Conservation (phyloP, 2,888 invertebrate species). For the Drosophila sordidapex region DNA sequence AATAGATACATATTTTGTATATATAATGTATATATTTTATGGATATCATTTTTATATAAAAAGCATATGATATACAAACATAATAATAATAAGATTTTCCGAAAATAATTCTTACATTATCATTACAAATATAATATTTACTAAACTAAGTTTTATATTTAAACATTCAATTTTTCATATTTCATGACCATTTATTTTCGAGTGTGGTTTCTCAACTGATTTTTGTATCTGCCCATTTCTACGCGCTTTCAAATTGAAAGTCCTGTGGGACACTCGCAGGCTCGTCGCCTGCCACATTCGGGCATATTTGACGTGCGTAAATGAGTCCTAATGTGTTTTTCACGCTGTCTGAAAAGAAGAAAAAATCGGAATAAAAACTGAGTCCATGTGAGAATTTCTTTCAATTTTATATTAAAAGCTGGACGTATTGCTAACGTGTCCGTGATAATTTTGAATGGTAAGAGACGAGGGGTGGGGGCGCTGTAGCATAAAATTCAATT, state of each 20-base stretch:
- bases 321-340: conserved; percentile 79
- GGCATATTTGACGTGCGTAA: conserved; percentile 73
- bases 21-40: not conserved
- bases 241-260: conserved; percentile 63
- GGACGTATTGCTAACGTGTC: conserved; percentile 44
- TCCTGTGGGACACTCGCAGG: conserved; percentile 72
- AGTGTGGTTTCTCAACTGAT: not conserved
- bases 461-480: conserved; percentile 46
- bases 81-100: not conserved
- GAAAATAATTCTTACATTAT: not conserved
- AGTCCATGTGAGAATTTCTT: conserved; percentile 39
- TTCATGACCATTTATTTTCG: not conserved
- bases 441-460: conserved; percentile 6
- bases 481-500: conserved; percentile 83
- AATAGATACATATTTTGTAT: not conserved
- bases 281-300: conserved; percentile 22
- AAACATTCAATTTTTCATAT: not conserved
- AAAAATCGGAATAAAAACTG: conserved; percentile 9
- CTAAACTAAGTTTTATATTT: not conserved
- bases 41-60: not conserved
- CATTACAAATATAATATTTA: not conserved
- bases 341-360: conserved; percentile 46
- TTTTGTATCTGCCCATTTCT: not conserved
- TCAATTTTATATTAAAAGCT: conserved; percentile 58
- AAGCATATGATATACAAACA: not conserved